Percentiles rank a stretch among this genome's conserved stretches.
Evolutionary conservation across 2,888 invertebrate species (phyloP).

Genomic region (Cylloceria caligata): DNA sequence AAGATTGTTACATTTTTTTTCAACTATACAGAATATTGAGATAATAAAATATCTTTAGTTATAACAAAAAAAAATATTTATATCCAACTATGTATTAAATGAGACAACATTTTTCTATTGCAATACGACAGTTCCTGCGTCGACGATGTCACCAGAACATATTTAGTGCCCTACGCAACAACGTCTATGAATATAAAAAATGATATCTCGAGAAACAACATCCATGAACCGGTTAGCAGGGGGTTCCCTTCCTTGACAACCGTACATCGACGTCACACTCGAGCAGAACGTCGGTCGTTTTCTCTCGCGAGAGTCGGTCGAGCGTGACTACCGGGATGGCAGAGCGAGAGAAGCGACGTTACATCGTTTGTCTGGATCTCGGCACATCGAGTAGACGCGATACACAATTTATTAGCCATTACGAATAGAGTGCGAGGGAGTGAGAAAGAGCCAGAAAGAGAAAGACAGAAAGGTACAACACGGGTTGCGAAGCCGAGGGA

Average conservation of each 20-base stretch:
- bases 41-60: no score
- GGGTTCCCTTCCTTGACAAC: slow-evolving; percentile 1
- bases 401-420: slow-evolving; percentile 78
- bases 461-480: slow-evolving; percentile 38
- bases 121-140: no score
- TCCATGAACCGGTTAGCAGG: background rate
- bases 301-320: slow-evolving; percentile 14
- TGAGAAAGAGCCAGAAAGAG: slow-evolving; percentile 42
- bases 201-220: background rate
- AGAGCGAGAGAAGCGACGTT: slow-evolving; percentile 36
- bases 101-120: no score
- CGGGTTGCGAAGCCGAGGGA: slow-evolving; percentile 23
- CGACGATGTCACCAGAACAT: background rate
- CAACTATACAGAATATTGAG: no score
- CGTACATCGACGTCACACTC: slow-evolving; percentile 25
- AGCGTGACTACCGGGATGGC: slow-evolving; percentile 21
- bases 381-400: slow-evolving; percentile 61
- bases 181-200: background rate
- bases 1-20: no score
- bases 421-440: slow-evolving; percentile 65
- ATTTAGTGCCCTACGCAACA: background rate
- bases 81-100: no score
- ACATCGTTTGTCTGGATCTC: slow-evolving; percentile 75
- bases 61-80: no score
- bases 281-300: slow-evolving; percentile 14